Conservation (phyloP, 2,113 vertebrate species). For the Cyphomyrus plagiostoma region DNA sequence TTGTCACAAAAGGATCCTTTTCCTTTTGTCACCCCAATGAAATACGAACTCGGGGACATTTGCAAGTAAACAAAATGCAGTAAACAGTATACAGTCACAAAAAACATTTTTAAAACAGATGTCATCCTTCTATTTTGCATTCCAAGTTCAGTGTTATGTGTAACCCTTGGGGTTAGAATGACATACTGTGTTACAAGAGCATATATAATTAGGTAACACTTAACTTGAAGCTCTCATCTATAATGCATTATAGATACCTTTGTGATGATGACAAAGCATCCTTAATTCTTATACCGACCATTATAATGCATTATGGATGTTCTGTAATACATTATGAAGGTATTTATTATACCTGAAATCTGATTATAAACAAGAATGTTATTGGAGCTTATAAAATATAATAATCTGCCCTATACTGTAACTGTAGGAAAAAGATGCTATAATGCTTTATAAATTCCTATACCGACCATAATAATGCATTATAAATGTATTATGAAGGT, state of each 20-base stretch:
- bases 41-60: neutral
- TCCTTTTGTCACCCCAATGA: conserved; percentile 23
- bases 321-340: neutral
- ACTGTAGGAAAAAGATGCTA: neutral
- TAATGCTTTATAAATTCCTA: neutral
- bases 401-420: neutral
- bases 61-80: neutral
- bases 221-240: neutral
- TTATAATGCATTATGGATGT: too few species aligned
- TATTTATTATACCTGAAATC: neutral
- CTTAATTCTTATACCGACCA: neutral
- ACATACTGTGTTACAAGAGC: neutral
- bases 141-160: neutral
- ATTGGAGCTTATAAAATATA: neutral
- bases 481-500: neutral
- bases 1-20: conserved; percentile 34
- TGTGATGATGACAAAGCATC: neutral
- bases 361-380: neutral
- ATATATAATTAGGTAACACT: neutral
- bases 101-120: neutral
- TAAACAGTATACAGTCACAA: neutral
- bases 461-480: neutral
- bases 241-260: neutral
- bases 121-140: neutral
- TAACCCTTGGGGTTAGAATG: neutral